Base-by-base conservation (phyloP, 2,888 invertebrate species). In the Philhelius pedissequus region DNA sequence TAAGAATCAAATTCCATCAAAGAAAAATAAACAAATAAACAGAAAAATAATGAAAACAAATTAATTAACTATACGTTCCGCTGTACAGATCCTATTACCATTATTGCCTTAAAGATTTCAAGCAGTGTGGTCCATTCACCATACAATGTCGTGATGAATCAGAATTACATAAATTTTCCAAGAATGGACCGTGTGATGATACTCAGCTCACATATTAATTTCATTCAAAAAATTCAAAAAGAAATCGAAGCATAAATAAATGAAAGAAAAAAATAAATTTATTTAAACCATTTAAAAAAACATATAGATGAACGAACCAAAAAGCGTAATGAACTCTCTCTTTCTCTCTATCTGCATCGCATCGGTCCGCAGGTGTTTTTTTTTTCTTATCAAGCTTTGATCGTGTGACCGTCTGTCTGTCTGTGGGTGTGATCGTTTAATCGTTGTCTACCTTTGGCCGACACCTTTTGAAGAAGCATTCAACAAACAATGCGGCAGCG, bases 121-220 rank as follows among this genome's bases (percentile, higher is more conserved):
- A 64, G 71, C 32, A 77, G 62, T 62, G 81, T 82, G 81, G 81
- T 82, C 81, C 81, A 82, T 71, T 82, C 66, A 82, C 66, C 56
- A 54, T 45, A 77, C n/a, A 76, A 76, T 82, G 77, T 77, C 71
- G 70, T 82, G 77, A 82, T 82, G 43, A 77, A 82, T 77, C 71
- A 66, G 66, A 82, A 77, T 82, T 77, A 82, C 77, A 82, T 71
- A 82, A 71, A 82, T 77, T 82, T 82, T 82, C 76, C 81, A 68
- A 77, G 81, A 82, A 82, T 77, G 69, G 69, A 35, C 48, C 48
- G n/a, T 56, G 48, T 7, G 58, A 20, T 52, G 66, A 20, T 45
- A 58, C 20, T 68, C 15, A 40, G 11, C 30, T 27, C 15, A 15
- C 48, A 81, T 81, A 82, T 82, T 43, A 71, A 77, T 82, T 82